A percentile compares a stretch with the other conserved stretches of the same genome.
Conservation (phyloP, 2,797 vertebrate species). For the Oreochromis mossambicus region DNA sequence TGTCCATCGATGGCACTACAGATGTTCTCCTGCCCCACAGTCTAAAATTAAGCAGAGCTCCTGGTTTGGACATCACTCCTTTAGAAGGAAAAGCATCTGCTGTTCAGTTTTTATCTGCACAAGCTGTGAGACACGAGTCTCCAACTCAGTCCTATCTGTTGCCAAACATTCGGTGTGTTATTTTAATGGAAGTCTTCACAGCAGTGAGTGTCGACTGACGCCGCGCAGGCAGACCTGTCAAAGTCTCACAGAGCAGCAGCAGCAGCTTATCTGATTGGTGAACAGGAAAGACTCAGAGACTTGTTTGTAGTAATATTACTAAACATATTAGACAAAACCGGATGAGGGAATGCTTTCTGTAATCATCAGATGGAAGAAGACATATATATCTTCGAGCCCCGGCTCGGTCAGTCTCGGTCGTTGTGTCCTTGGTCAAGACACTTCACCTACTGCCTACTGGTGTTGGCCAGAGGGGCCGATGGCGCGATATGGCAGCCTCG, state of each 20-base stretch:
- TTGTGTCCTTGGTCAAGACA: rapidly evolving
- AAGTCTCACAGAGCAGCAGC: neutral
- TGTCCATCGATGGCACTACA: rapidly evolving
- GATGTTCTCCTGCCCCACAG: rapidly evolving
- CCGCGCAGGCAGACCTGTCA: neutral
- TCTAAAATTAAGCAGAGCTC: neutral
- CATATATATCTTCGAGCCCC: rapidly evolving
- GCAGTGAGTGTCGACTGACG: neutral
- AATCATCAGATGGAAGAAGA: rapidly evolving
- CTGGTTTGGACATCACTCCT: rapidly evolving
- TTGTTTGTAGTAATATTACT: rapidly evolving
- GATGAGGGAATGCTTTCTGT: rapidly evolving
- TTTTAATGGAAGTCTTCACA: neutral
- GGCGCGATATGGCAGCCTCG: rapidly evolving
- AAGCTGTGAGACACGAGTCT: neutral
- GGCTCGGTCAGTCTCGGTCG: rapidly evolving
- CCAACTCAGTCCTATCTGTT: neutral
- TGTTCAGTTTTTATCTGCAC: neutral
- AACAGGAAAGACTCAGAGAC: rapidly evolving
- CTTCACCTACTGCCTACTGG: rapidly evolving
- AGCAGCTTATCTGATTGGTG: neutral
- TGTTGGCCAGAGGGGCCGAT: rapidly evolving
- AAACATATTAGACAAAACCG: neutral
- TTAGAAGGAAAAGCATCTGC: neutral
- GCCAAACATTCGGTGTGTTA: neutral